Conservation (phyloP, 2,888 invertebrate genomes). For the Aplocera efformata region DNA sequence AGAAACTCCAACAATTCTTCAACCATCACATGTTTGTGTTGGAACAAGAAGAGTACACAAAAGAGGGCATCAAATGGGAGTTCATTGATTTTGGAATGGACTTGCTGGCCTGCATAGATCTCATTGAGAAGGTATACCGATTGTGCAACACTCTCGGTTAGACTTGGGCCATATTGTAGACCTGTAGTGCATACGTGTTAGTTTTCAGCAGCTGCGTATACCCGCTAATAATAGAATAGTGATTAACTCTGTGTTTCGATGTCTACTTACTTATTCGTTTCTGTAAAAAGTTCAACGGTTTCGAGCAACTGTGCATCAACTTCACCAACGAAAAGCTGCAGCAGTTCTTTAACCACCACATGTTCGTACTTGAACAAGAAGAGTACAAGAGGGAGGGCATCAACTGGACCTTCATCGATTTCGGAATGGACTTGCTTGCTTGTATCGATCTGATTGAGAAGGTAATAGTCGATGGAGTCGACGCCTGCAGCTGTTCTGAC, state of each 20-base stretch:
- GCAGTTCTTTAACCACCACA: slow-evolving; percentile 99
- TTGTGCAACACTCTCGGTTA: slow-evolving; percentile 53
- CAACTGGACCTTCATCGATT: slow-evolving; percentile 98
- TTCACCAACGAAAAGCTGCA: slow-evolving; percentile 99
- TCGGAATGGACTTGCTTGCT: slow-evolving; percentile 97
- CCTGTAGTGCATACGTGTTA: slow-evolving; percentile 35
- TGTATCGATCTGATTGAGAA: slow-evolving; percentile 98
- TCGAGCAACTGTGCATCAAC: slow-evolving; percentile 99
- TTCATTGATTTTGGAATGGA: slow-evolving; percentile 99
- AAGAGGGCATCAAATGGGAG: slow-evolving; percentile 98
- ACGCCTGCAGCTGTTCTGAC: slow-evolving; percentile 44
- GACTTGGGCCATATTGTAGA: slow-evolving; percentile 28
- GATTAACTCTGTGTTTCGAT: slow-evolving; percentile 44
- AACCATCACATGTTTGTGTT: slow-evolving; percentile 99
- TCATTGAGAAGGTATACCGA: slow-evolving; percentile 95
- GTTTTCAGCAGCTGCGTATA: slow-evolving; percentile 42
- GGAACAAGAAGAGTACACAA: slow-evolving; percentile 99
- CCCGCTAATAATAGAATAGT: slow-evolving; percentile 51
- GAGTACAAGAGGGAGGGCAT: slow-evolving; percentile 97
- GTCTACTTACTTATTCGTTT: slow-evolving; percentile 53
- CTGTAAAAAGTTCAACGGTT: slow-evolving; percentile 90
- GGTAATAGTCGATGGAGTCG: slow-evolving; percentile 80
- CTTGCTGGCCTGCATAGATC: slow-evolving; percentile 98
- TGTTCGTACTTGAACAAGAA: slow-evolving; percentile 98
- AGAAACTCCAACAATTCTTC: slow-evolving; percentile 99